Base-by-base conservation (phyloP, 2,888 invertebrate species). In the Isoperla grammatica region DNA sequence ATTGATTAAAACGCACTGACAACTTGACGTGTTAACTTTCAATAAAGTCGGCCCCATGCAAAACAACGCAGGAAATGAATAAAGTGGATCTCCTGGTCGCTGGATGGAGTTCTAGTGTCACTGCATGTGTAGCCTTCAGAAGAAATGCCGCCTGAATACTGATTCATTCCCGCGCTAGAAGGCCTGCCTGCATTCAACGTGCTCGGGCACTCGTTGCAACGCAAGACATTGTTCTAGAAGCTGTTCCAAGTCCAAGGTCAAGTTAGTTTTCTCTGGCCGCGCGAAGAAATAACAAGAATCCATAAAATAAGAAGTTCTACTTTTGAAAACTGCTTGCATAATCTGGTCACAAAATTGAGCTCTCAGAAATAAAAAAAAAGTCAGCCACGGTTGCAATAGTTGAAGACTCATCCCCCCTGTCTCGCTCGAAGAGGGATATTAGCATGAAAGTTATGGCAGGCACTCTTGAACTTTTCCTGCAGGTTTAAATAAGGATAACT, bases 401-500 rank as follows among this genome's bases (percentile, higher is more conserved):
- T 40, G n/a, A 40, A 40, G 40, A 40, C 5, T 6, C 40, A 29
- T 23, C n/a, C 29, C 5, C 29, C 29, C 49, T 15, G 22, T 15
- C 49, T 49, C 29, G 29, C 19, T 17, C 22, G 49, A 49, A 49
- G 22, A 22, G 45, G 37, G 55, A 59, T 42, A 50, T 56, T 60
- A 60, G 50, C 56, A 29, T 43, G 50, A 11, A 57, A 56, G 48
- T 56, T 56, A 60, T 56, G 60, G 61, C 61, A 53, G 39, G 37
- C 42, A 54, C 57, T 57, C 43, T 23, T 57, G 61, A 57, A 61
- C 61, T 43, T 59, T 57, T 39, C 57, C 56, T 61, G 17, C 53
- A 61, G 57, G 57, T 61, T 57, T 61, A 61, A 61, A 61, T 61
- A 57, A 61, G 61, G 61, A 61, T 61, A 57, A 61, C 61, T 61